A percentile compares a stretch with the other conserved stretches of the same genome.
Conservation (phyloP, 2,797 vertebrate species). For the Hyperoplus lanceolatus region DNA sequence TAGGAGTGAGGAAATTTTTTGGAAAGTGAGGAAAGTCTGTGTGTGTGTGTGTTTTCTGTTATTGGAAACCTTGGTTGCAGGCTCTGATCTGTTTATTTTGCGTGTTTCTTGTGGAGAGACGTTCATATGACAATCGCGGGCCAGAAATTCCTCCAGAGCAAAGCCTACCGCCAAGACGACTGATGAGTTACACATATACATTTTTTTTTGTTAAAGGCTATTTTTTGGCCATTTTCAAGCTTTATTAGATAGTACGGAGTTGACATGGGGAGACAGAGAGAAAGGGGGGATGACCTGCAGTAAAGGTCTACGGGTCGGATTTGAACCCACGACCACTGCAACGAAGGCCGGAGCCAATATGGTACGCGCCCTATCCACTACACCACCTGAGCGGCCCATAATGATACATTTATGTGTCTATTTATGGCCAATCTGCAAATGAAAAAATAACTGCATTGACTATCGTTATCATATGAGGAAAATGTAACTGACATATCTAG, state of each 20-base stretch:
- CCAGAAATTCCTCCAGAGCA: conserved; percentile 58
- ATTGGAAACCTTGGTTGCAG: conserved; percentile 74
- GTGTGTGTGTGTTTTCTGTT: conserved; percentile 60
- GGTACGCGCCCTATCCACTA: too few relatives aligned
- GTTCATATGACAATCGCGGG: conserved; percentile 72
- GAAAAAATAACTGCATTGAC: background rate
- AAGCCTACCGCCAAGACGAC: conserved; percentile 52
- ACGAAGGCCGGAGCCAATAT: too few relatives aligned
- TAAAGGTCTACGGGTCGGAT: too few relatives aligned
- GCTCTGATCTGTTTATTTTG: conserved; percentile 72
- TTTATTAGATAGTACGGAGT: too few relatives aligned
- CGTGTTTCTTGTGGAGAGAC: conserved; percentile 65
- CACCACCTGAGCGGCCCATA: too few relatives aligned
- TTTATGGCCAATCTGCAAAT: background rate
- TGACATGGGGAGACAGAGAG: too few relatives aligned
- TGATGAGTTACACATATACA: conserved; percentile 22
- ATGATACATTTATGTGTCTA: too few relatives aligned
- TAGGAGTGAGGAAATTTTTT: too few relatives aligned
- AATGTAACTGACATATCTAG: background rate
- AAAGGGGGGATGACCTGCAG: too few relatives aligned
- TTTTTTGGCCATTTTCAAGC: background rate
- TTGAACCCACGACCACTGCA: too few relatives aligned
- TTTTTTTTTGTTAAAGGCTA: conserved; percentile 9
- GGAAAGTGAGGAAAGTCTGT: background rate
- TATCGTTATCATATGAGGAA: background rate